Conservation (phyloP, 2,797 vertebrate genomes). For the Lateolabrax maculatus region DNA sequence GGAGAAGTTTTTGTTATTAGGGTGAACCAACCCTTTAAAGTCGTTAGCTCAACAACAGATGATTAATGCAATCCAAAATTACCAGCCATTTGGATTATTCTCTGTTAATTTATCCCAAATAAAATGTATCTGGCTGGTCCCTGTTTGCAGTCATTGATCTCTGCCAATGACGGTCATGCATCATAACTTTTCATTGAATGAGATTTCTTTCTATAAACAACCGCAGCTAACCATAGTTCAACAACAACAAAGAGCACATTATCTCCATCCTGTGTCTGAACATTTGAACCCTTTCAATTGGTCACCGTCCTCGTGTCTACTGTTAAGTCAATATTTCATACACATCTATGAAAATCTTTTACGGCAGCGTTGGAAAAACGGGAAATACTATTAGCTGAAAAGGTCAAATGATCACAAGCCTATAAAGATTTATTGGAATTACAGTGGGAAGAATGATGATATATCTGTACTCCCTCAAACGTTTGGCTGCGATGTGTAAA, state of each 20-base stretch:
- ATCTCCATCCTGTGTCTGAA: constrained; percentile 68
- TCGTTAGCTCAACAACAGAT: background rate
- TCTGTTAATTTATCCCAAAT: constrained; percentile 9
- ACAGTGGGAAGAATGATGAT: constrained; percentile 74
- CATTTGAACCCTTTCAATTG: constrained; percentile 61
- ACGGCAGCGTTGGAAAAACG: constrained; percentile 64
- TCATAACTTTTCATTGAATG: constrained; percentile 52
- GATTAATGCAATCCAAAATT: background rate
- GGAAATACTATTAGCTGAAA: constrained; percentile 71
- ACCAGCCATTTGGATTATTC: constrained; percentile 22
- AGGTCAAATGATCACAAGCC: constrained; percentile 76
- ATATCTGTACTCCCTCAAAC: constrained; percentile 64
- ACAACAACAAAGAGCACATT: constrained; percentile 64
- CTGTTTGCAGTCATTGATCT: constrained; percentile 3
- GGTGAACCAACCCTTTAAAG: background rate
- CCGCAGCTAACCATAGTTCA: constrained; percentile 45
- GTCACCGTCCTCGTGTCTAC: constrained; percentile 51
- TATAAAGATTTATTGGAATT: constrained; percentile 73
- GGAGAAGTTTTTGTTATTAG: background rate
- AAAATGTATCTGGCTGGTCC: constrained; percentile 33
- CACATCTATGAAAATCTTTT: constrained; percentile 68
- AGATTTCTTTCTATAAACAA: constrained; percentile 54
- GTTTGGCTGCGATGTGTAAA: constrained; percentile 64
- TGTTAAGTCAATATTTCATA: constrained; percentile 63
- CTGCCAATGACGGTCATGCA: constrained; percentile 55